Evolutionary conservation across 2,888 invertebrate species (phyloP), one percentile per base, ranked within the genome.

Genomic region (Phyto melanocephala): DNA sequence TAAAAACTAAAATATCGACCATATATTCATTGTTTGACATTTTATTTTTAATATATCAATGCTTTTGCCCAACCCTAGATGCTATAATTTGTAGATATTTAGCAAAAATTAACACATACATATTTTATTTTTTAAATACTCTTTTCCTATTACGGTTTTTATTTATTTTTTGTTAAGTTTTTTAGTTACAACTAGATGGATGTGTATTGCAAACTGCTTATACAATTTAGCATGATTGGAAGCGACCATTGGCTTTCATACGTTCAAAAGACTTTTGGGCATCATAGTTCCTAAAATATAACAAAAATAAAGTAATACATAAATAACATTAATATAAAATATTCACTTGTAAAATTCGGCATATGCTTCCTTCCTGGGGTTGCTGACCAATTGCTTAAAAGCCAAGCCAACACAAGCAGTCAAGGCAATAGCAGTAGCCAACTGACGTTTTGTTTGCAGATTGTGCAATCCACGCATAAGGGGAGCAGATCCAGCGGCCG

Each of bases 291-390:
- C 91, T 91, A 80, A 22, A 87, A 86, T 5, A 10, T 6, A 68
- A 22, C 0, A 54, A 67, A 72, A 52, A 67, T 52, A 20, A 2
- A 28, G 11, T n/a, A n/a, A 40, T 13, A 10, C 37, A 6, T 28
- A 28, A 5, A 28, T 50, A 35, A 7, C 24, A 40, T 45, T 17
- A 45, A 1, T 7, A 22, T 20, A 47, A 10, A 33, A 33, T 54
- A 82, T 92, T 92, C 92, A 96, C 97, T 93, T 94, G 92, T 96
- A 96, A 90, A 94, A 97, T 40, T 95, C 94, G 45, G 93, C 94
- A 86, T 96, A 96, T 63, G 90, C 91, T 10, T 90, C 88, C 85
- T 93, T 94, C 70, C 93, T 93, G 0, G 93, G 92, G 54, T 93
- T 91, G 65, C 91, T 92, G 22, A 94, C 85, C 0, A 92, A 37